These are phyloP conservation scores for Chondrosia reniformis DNA, from an alignment of 37 sponge, comb jelly and placozoan species.

Conservation along the genomic window DNA sequence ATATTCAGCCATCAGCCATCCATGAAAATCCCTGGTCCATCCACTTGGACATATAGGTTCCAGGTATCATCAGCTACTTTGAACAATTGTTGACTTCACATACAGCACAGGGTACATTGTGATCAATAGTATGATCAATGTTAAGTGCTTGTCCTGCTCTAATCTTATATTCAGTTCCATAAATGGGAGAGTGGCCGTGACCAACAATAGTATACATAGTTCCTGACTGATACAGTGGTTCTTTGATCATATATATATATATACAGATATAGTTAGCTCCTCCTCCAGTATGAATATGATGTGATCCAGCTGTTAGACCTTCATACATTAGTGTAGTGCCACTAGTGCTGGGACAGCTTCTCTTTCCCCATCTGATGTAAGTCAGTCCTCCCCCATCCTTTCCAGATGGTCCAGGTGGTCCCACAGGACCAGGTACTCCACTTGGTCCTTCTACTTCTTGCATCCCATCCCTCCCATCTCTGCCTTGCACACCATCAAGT, in stretches of 20 bases:
- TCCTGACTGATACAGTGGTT: constrained; percentile 10
- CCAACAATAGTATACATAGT: neutral
- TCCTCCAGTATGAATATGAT: constrained; percentile 11
- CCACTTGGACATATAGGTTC: constrained; percentile 30
- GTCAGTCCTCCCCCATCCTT: too few relatives aligned
- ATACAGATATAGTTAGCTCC: constrained; percentile 47
- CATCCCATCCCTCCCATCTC: too few relatives aligned
- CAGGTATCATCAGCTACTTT: constrained; percentile 43
- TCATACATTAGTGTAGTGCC: constrained; percentile 13
- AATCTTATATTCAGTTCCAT: constrained; percentile 40
- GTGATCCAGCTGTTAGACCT: constrained; percentile 19
- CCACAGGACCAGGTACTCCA: too few relatives aligned
- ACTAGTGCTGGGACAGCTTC: neutral
- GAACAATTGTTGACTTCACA: constrained; percentile 27
- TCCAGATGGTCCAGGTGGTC: too few relatives aligned
- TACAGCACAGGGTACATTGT: constrained; percentile 63
- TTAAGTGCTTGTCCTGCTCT: neutral
- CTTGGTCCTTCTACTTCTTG: too few relatives aligned
- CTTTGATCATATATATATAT: constrained; percentile 25
- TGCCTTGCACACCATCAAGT: too few relatives aligned
- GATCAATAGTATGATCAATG: neutral
- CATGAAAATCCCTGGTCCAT: constrained; percentile 55
- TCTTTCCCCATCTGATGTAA: too few relatives aligned
- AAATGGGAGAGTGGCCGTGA: neutral
- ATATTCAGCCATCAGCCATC: constrained; percentile 47